These are phyloP conservation scores for Limnephilus rhombicus DNA, from an alignment of 2,888 invertebrate species.

Conservation along the genomic window DNA sequence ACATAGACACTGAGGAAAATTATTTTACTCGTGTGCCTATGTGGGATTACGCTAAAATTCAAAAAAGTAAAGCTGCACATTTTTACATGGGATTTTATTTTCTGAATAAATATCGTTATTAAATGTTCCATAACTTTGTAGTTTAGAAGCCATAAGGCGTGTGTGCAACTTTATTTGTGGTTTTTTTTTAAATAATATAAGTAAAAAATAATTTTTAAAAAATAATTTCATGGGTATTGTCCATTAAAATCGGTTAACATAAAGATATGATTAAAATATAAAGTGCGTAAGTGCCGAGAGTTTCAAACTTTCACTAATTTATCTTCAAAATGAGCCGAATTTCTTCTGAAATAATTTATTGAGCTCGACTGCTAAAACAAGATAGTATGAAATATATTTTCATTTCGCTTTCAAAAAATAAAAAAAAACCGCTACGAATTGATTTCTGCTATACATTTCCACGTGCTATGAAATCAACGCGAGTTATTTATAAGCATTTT, in stretches of 20 bases:
- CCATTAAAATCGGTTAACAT: background rate
- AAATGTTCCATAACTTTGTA: background rate
- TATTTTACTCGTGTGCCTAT: no score
- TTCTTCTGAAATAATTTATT: background rate
- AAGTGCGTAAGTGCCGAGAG: background rate
- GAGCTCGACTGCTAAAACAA: background rate
- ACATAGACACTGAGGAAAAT: no score
- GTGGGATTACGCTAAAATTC: no score
- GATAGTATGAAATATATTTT: background rate
- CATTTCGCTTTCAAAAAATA: background rate
- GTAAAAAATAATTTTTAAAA: background rate
- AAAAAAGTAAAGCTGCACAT: no score
- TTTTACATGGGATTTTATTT: no score
- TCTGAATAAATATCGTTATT: background rate
- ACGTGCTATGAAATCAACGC: background rate
- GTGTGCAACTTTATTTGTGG: background rate
- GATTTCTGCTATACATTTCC: background rate
- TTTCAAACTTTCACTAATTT: background rate
- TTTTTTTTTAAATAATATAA: background rate
- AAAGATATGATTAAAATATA: background rate
- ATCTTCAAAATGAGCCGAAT: background rate
- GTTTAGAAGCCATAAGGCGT: background rate
- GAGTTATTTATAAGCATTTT: background rate
- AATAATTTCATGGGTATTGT: background rate
- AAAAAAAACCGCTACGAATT: background rate